Evolutionary conservation across 2,888 invertebrate species (phyloP), one percentile per base, ranked within the genome.

Genomic region (Malthinus flaveolus): DNA sequence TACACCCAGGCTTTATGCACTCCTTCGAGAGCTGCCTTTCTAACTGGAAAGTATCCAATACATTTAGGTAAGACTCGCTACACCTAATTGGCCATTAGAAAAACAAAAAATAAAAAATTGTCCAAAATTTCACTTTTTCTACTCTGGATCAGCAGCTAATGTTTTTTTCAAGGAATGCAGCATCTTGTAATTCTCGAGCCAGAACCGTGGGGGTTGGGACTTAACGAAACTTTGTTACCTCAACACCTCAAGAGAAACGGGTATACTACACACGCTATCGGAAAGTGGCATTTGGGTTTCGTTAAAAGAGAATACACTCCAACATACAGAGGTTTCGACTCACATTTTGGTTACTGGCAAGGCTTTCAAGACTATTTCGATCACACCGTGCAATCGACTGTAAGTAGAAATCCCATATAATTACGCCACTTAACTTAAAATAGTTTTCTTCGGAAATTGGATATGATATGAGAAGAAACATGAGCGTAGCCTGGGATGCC

Each of bases 1-100:
- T 96, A 97, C 75, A 90, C 90, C 0, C 88, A 92, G 64, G 89
- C 95, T 0, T 85, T 95, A 48, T 95, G 96, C 71, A 93, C 93
- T 0, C 94, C 95, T 0, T 93, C 94, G 0, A 82, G 95, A 54
- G 84, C 90, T 0, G 89, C 95, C 0, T 83, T 95, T 7, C 83
- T 92, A 32, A 92, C 95, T 0, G 95, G 95, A 42, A 88, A 89
- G 80, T 93, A 95, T 81, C 94, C 95, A 0, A 91, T 94, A 75
- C 88, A 91, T 74, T 84, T 87, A 67, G 91, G 93, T 88, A 80
- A n/a, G n/a, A 77, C 71, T 65, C 13, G 13, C 5, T 23, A 5
- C 23, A 3, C 5, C 5, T 23, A 23, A 23, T 23, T 23, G 2
- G 23, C 5, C 5, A 23, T 23, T 23, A 23, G 3, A 23, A 23